Base-by-base conservation (phyloP, 2,888 invertebrate genomes). In the Acrobasis repandana region DNA sequence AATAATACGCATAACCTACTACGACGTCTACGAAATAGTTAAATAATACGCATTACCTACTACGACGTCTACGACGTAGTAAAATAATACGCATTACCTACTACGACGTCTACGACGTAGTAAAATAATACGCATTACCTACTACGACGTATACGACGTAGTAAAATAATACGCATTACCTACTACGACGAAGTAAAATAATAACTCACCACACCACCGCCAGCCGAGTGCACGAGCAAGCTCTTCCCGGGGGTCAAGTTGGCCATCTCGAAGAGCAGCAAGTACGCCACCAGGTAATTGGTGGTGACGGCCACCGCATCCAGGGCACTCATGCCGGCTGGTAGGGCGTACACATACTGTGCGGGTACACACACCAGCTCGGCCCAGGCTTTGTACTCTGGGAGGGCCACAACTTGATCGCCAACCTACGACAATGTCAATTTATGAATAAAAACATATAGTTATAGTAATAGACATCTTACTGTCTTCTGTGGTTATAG, bases 301-400 rank as follows among this genome's bases (percentile, higher is more conserved):
- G 97, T 95, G 68, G 97, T 95, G 74, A 97, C 94, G 16, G 97
- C 97, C 8, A 96, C 96, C 1, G 96, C 97, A 74, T 97, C 97
- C 81, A 95, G 88, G 65, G 95, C 95, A 38, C 94, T 94, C 94
- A 97, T 95, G 66, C 94, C 95, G 57, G 93, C 93, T 16, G 97
- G 97, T 74, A 97, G 91, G 60, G 94, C 94, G 91, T 96, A 97
- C 67, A 97, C 96, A 74, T 95, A 95, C 78, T 95, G 95, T n/a
- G 96, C 94, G 2, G 96, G 95, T 20, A 97, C 96, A 1, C 95
- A 92, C 9, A 96, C 96, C 64, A 96, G 90, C 88, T 97, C 97
- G 9, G 97, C 96, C 97, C 97, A 98, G 2, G 97, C 97, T 72
- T 94, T 94, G 91, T 95, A 96, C 85, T 97, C 97, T 0, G 96